Percentiles rank a stretch among this genome's conserved stretches.
Evolutionary conservation across 1,140 invertebrate species (phyloP).

Genomic region (Zaprionus davidi): DNA sequence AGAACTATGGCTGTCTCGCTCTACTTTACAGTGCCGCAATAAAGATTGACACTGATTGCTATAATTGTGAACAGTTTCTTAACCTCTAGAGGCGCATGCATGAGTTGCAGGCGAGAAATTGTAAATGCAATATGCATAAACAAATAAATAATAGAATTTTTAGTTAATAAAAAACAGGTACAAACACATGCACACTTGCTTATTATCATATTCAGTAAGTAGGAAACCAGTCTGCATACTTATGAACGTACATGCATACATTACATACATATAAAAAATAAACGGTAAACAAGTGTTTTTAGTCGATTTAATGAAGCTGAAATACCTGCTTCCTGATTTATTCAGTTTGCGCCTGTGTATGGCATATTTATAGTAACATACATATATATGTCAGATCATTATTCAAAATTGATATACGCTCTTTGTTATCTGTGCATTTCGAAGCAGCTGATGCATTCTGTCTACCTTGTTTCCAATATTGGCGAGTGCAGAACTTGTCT

Average conservation of each 20-base stretch:
- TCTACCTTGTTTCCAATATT: too few species aligned
- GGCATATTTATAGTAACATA: background rate
- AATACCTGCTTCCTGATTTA: too few species aligned
- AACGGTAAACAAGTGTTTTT: background rate
- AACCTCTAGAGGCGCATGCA: background rate
- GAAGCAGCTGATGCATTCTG: background rate
- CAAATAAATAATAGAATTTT: background rate
- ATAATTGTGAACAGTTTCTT: background rate
- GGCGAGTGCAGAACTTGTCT: too few species aligned
- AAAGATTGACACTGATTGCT: background rate
- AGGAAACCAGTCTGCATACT: too few species aligned
- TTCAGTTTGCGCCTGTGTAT: background rate
- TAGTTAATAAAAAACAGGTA: background rate
- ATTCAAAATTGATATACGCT: background rate
- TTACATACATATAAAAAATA: background rate
- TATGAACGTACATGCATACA: too few species aligned
- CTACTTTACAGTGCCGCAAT: background rate
- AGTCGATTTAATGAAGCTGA: too few species aligned
- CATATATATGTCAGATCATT: background rate
- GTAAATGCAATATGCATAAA: background rate
- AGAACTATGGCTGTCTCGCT: background rate
- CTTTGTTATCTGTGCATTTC: background rate
- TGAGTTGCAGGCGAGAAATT: background rate
- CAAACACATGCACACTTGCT: too few species aligned
- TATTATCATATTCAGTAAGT: too few species aligned